A percentile compares a stretch with the other conserved stretches of the same genome.
phyloP scores from a whole-genome alignment of 2,113 vertebrate genomes.

The Varanus komodoensis region DNA sequence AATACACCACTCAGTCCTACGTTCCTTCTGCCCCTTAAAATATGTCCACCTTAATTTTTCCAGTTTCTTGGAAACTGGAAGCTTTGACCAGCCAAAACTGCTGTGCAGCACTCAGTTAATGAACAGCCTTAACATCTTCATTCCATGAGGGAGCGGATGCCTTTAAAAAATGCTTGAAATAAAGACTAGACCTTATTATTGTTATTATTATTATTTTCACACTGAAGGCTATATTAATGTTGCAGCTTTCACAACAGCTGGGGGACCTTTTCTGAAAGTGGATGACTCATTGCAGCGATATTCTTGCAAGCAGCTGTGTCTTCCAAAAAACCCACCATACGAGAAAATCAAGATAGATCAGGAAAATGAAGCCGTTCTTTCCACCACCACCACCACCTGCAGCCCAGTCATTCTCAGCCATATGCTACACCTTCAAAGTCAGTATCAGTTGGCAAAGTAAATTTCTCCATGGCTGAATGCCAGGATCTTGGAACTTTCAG shows the following conservation, averaged over 20 bases:
- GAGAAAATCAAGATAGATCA: constrained; percentile 1
- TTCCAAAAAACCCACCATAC: not conserved
- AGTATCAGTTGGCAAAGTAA: not conserved
- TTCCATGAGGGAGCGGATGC: not conserved
- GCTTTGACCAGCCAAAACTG: not conserved
- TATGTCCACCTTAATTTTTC: not conserved
- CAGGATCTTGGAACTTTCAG: not conserved
- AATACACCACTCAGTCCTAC: not conserved
- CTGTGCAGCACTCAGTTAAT: not conserved
- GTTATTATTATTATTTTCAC: not conserved
- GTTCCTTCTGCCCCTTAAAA: not conserved
- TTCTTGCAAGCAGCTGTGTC: not conserved
- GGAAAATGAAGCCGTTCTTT: not conserved
- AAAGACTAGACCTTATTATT: not conserved
- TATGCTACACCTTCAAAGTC: not conserved
- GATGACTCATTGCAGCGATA: not conserved
- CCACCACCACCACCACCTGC: too few species aligned
- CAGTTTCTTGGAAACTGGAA: not conserved
- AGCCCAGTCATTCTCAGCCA: not conserved
- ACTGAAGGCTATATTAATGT: not conserved
- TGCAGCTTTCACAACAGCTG: not conserved
- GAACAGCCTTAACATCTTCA: not conserved
- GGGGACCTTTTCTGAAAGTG: not conserved
- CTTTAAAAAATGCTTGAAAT: not conserved
- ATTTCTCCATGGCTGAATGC: not conserved